Percentiles rank a stretch among this genome's conserved stretches.
phyloP scores from a whole-genome alignment of 2,797 vertebrate genomes.

The Anabacerthia variegaticeps region DNA sequence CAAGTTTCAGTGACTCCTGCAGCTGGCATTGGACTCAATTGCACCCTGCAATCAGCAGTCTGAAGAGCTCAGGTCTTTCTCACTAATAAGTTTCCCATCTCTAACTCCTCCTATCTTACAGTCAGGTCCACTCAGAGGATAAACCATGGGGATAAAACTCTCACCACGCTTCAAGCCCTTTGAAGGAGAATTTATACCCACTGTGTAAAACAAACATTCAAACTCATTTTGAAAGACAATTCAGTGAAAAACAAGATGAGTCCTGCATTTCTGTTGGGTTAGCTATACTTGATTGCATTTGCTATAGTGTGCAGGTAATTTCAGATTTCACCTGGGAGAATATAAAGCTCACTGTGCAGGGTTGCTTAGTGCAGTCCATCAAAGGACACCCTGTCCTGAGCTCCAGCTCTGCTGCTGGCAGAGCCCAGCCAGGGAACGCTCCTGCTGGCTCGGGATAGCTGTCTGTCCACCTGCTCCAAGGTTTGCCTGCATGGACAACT shows the following conservation, averaged over 20 bases:
- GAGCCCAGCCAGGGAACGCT: background rate
- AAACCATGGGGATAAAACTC: background rate
- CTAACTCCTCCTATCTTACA: background rate
- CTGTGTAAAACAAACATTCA: background rate
- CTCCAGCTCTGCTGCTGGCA: background rate
- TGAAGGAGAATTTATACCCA: background rate
- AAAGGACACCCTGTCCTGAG: background rate
- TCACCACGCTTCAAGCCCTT: accelerated
- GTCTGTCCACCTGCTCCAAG: background rate
- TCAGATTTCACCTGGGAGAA: background rate
- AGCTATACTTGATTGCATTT: background rate
- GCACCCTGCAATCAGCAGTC: background rate
- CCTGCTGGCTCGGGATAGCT: accelerated
- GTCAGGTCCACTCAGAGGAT: background rate
- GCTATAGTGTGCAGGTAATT: background rate
- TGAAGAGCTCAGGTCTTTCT: background rate
- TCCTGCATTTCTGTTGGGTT: background rate
- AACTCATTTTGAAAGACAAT: background rate
- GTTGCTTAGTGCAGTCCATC: background rate
- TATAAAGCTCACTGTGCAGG: accelerated
- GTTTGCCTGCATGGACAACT: background rate
- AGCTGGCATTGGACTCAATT: background rate
- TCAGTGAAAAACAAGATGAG: background rate
- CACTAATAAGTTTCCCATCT: background rate
- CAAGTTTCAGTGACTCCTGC: background rate